These are phyloP conservation scores for Cepphus grylle DNA, from an alignment of 2,113 vertebrate species.

Conservation along the genomic window DNA sequence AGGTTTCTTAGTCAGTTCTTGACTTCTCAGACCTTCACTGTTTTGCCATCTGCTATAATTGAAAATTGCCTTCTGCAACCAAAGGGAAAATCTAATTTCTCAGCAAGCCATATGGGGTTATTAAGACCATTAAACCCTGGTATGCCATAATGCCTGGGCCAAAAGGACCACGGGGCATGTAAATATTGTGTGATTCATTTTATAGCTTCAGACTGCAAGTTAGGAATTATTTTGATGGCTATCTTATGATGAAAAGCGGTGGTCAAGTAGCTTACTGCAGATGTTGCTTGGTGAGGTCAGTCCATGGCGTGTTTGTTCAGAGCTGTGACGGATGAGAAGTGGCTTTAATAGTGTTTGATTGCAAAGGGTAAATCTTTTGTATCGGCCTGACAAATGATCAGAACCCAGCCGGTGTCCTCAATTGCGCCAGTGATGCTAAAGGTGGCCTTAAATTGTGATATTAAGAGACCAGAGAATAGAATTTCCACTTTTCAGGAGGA, in stretches of 20 bases:
- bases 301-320: not conserved
- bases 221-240: conserved; percentile 34
- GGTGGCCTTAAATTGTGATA: not conserved
- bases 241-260: conserved; percentile 26
- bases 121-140: conserved; percentile 62
- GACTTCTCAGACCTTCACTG: conserved; percentile 64
- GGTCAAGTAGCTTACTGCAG: conserved; percentile 27
- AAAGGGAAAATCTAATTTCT: conserved; percentile 67
- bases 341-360: conserved; percentile 15
- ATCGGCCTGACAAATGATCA: not conserved
- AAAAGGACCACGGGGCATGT: conserved; percentile 35
- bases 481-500: not conserved
- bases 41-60: conserved; percentile 67
- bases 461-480: not conserved
- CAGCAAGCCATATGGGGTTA: conserved; percentile 66
- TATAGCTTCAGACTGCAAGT: conserved; percentile 16
- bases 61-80: conserved; percentile 64
- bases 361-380: not conserved
- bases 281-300: not conserved
- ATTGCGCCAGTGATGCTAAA: not conserved
- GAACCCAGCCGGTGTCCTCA: not conserved
- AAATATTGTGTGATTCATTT: conserved; percentile 55
- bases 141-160: conserved; percentile 48
- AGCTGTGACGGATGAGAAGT: not conserved
- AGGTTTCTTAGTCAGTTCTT: conserved; percentile 53